Conservation (phyloP, 2,113 vertebrate genomes). For the Siphamia tubifer region DNA sequence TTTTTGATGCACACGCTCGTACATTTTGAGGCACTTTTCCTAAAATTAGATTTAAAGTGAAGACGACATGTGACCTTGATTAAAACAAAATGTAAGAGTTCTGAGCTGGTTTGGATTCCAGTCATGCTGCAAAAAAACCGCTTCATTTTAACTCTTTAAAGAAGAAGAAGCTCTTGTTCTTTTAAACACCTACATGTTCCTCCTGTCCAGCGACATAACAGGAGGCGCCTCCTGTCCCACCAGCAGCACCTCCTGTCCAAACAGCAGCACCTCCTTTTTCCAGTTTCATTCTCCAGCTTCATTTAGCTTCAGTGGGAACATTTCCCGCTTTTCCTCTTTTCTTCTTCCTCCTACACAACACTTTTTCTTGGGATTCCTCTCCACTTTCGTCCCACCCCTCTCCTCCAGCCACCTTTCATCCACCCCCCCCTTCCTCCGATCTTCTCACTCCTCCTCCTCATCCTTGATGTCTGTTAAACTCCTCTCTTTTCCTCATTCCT, state of each 20-base stretch:
- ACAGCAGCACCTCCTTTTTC: constrained; percentile 29
- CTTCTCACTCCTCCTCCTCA: not conserved
- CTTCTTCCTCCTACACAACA: not conserved
- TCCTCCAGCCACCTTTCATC: constrained; percentile 25
- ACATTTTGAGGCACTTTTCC: too few relatives aligned
- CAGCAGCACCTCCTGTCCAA: constrained; percentile 45
- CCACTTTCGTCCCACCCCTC: constrained; percentile 14
- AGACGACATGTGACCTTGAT: too few relatives aligned
- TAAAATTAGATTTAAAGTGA: too few relatives aligned
- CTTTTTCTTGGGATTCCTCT: constrained; percentile 9
- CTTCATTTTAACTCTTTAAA: too few relatives aligned
- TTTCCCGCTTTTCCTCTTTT: not conserved
- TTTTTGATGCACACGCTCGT: too few relatives aligned
- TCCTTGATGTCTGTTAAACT: constrained; percentile 15
- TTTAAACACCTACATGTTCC: too few relatives aligned
- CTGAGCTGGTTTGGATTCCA: too few relatives aligned
- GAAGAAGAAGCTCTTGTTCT: too few relatives aligned
- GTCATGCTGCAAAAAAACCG: too few relatives aligned
- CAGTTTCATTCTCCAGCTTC: constrained; percentile 17
- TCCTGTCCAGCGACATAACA: constrained; percentile 42
- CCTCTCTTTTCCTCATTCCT: not conserved
- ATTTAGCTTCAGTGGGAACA: constrained; percentile 39
- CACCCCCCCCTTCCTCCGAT: not conserved
- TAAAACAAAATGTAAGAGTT: too few relatives aligned
- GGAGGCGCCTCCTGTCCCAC: constrained; percentile 39